These are phyloP conservation scores for Drosophila pegasa DNA, from an alignment of 2,888 invertebrate species.

Conservation along the genomic window DNA sequence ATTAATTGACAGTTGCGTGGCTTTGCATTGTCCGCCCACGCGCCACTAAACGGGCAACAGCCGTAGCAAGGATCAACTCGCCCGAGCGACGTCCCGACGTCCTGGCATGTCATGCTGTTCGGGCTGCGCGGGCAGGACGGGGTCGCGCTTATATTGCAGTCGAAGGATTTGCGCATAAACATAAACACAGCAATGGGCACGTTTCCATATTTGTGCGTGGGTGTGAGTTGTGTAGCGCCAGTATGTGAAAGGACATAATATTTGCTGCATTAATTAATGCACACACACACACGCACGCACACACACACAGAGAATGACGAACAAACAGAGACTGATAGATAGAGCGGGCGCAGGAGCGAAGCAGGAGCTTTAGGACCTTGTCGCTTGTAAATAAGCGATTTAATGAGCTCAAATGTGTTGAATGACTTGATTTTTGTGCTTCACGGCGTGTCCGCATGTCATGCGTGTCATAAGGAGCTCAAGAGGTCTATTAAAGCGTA, in stretches of 20 bases:
- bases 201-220: constrained; percentile 41
- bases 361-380: constrained; percentile 20
- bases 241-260: constrained; percentile 63
- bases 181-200: constrained; percentile 55
- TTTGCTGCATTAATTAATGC: constrained; percentile 70
- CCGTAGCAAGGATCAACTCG: constrained; percentile 41
- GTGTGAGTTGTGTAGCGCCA: constrained; percentile 23
- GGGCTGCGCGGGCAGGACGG: neutral
- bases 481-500: constrained; percentile 31
- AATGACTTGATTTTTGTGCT: constrained; percentile 47
- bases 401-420: constrained; percentile 60
- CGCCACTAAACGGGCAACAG: constrained; percentile 41
- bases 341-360: neutral
- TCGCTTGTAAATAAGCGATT: constrained; percentile 43
- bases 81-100: constrained; percentile 13
- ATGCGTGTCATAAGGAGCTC: constrained; percentile 13
- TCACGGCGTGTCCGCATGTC: constrained; percentile 13
- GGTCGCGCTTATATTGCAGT: constrained; percentile 31
- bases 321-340: constrained; percentile 7
- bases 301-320: constrained; percentile 1
- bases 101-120: constrained; percentile 17
- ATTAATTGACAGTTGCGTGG: constrained; percentile 64
- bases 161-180: constrained; percentile 52
- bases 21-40: constrained; percentile 51
- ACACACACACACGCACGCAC: constrained; percentile 33